These are phyloP conservation scores for Heterodera filipjevi DNA, from an alignment of 2,888 invertebrate genomes.

Conservation along the genomic window DNA sequence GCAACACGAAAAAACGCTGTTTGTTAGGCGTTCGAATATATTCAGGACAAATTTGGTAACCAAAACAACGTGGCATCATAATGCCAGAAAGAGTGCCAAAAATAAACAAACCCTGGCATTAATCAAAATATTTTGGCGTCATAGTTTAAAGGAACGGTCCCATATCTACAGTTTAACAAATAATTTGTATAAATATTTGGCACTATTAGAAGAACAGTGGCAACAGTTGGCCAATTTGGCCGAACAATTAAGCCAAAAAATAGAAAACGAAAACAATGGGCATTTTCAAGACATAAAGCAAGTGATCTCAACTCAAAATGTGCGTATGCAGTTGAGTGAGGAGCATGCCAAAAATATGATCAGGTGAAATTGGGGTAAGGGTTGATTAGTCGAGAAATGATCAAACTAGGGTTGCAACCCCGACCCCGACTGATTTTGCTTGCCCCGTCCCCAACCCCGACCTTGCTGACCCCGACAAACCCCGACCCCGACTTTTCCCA, in stretches of 20 bases:
- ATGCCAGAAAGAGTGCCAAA: background rate
- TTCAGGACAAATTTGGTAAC: background rate
- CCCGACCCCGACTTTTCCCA: too few species aligned
- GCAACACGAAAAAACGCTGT: background rate
- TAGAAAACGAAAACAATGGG: background rate
- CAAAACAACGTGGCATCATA: background rate
- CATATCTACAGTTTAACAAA: background rate
- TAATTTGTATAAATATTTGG: background rate
- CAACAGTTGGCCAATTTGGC: background rate
- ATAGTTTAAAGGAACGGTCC: background rate
- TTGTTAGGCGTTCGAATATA: background rate
- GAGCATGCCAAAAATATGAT: constrained; percentile 1
- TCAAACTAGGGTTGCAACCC: too few species aligned
- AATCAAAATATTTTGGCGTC: background rate
- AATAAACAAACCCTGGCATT: background rate
- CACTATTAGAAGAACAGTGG: background rate
- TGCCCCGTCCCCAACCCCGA: too few species aligned
- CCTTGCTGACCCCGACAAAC: too few species aligned
- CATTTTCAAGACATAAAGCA: background rate
- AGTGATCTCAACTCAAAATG: background rate
- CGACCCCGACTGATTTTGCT: too few species aligned
- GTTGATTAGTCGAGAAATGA: too few species aligned
- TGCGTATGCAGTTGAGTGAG: background rate
- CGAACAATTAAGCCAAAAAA: background rate
- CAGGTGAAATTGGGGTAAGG: background rate